phyloP scores from a whole-genome alignment of 2,888 invertebrate genomes.

The Nowickia ferox region DNA sequence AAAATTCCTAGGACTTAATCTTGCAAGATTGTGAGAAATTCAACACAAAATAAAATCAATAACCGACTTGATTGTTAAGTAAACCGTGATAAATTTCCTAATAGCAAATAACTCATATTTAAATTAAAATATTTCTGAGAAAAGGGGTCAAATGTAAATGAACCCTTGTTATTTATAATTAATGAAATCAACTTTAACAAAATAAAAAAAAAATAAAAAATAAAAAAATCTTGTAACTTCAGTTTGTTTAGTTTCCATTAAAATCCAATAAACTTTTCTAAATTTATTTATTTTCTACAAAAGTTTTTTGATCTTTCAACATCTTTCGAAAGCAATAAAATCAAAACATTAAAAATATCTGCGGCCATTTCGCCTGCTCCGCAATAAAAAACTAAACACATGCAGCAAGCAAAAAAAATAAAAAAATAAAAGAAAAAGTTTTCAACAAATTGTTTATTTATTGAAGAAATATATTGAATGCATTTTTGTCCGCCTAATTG shows the following conservation, averaged over 20 bases:
- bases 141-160: conserved; percentile 37
- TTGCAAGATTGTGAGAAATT: too few relatives aligned
- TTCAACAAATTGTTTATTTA: conserved; percentile 32
- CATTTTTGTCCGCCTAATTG: neutral
- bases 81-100: neutral
- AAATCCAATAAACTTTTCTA: conserved; percentile 36
- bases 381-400: conserved; percentile 19
- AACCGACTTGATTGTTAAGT: too few relatives aligned
- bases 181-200: neutral
- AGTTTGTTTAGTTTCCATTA: conserved; percentile 42
- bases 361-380: conserved; percentile 7
- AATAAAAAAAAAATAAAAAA: too few relatives aligned
- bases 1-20: too few relatives aligned
- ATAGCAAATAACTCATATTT: neutral
- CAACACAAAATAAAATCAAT: too few relatives aligned
- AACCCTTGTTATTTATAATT: neutral
- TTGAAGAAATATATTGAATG: conserved; percentile 34
- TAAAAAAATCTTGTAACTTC: neutral
- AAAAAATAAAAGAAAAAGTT: neutral
- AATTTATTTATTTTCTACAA: conserved; percentile 33
- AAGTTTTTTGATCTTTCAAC: conserved; percentile 55
- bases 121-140: neutral
- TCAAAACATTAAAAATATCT: conserved; percentile 13
- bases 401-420: neutral
- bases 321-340: conserved; percentile 33